These are phyloP conservation scores for Peromyscus nudipes DNA, from an alignment of 2,797 vertebrate species.

Conservation along the genomic window DNA sequence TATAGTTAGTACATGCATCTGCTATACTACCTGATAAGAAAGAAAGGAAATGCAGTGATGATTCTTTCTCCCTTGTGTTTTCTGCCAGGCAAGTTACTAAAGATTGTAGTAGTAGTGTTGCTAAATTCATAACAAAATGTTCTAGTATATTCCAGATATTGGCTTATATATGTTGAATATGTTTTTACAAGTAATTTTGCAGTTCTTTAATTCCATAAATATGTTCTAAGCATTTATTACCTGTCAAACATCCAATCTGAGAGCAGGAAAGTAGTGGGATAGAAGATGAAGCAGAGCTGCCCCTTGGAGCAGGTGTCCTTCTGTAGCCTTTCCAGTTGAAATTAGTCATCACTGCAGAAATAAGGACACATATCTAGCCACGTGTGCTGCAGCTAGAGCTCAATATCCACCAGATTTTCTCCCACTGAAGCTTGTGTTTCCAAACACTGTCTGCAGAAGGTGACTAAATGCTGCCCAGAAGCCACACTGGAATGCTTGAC, in stretches of 20 bases:
- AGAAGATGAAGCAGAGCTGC: background rate
- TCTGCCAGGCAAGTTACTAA: background rate
- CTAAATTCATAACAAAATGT: constrained; percentile 1
- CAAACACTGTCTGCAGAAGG: background rate
- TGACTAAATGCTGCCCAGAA: background rate
- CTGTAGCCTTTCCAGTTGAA: background rate
- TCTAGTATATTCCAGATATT: background rate
- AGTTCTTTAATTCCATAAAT: background rate
- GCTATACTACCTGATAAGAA: background rate
- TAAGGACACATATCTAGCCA: background rate
- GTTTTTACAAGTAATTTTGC: background rate
- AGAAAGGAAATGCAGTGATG: background rate
- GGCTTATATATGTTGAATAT: background rate
- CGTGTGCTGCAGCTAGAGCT: background rate
- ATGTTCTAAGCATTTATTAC: background rate
- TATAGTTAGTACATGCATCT: background rate
- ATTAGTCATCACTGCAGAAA: background rate
- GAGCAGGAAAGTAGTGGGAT: background rate
- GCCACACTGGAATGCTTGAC: background rate
- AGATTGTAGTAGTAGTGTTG: background rate
- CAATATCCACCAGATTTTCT: background rate
- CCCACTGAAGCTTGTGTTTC: background rate
- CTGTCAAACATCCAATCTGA: background rate
- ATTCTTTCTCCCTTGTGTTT: background rate
- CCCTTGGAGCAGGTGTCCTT: background rate